Evolutionary conservation across 2,797 vertebrate genomes (phyloP), one percentile per base, ranked within the genome.

Genomic region (Spheniscus humboldti): DNA sequence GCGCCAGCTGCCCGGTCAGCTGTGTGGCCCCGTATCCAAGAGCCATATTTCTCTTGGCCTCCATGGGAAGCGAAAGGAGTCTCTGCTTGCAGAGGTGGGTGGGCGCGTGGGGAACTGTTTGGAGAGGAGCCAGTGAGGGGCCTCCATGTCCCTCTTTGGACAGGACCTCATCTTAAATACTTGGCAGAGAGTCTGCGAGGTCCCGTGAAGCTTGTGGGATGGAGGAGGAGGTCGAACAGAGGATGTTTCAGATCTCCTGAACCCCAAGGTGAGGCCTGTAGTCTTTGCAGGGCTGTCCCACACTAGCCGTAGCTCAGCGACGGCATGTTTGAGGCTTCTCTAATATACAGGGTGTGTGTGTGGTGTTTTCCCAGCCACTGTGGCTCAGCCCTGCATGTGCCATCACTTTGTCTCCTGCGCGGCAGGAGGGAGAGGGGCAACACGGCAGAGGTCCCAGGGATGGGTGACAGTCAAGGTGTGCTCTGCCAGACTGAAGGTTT

Each of bases 281-380:
- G 33, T 53, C 43, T 91, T 74, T 62, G 23, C 56, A 57, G 28
- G 57, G 20, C 18, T 71, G 33, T 88, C 43, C 24, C 47, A 73
- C 22, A 1, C 18, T 62, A 1, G 0, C 33, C 4, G 1, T 31
- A 39, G 25, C 43, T 53, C 30, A 14, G 17, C 2, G 5, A 50
- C 7, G 13, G 37, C 10, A 7, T 0, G 3, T 63, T 78, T 62
- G 56, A 27, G 52, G 7, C 11, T 71, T 80, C 39, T 64, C 11
- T 84, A 43, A 81, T 84, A 56, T 17, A 39, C 16, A 30, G 22
- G 13, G 4, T 41, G 18, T 7, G 16, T 30, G 20, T 2, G 2
- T 45, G 50, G 13, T 50, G 67, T 43, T 88, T 81, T 17, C 31
- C 52, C 22, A 69, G 55, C 9, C 18, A 4, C 64, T 69, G n/a